Evolutionary conservation across 30 jellyfish, hydroid and myxozoan genomes (phyloP), one percentile per base, ranked within the genome.

Genomic region (Chironex yamaguchii): DNA sequence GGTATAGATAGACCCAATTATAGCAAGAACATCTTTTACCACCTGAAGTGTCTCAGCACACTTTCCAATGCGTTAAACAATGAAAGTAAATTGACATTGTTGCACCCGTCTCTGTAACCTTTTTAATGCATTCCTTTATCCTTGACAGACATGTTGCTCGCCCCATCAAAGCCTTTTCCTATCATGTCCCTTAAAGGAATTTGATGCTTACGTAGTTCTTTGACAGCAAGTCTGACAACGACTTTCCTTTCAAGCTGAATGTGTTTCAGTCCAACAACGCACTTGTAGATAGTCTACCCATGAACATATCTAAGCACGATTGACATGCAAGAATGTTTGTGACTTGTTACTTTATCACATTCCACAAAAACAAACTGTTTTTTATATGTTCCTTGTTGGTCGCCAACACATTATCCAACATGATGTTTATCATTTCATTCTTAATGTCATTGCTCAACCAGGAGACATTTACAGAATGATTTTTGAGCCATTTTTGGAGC

Each of bases 301-400:
- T 49, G 29, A 22, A 76, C 63, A 33, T 76, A 76, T 24, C 89
- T 29, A n/a, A 76, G 31, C 36, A 76, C 34, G 23, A 53, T 54
- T 9, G 86, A 29, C 82, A 53, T 76, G 64, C 29, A 76, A 6
- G 89, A 52, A 28, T 54, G 76, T 52, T 76, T 53, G 31, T 76
- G 89, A 14, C 83, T 50, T 54, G 81, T 76, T 49, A 76, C 89
- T 34, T 76, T 82, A 76, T 73, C 86, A 12, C 86, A 73, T 73
- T 73, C 86, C 33, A 73, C 76, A 21, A 49, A 73, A 73, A 27
- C 36, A 2, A 24, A 49, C 51, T 30, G 14, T 36, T 32, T 28
- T 20, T n/a, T 50, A 76, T 31, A 81, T 76, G 82, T 32, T 33
- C 82, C 53, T 11, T 50, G 62, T 49, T 53, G 20, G 81, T 54